Base-by-base conservation (phyloP, 2,797 vertebrate species). In the Todus mexicanus region DNA sequence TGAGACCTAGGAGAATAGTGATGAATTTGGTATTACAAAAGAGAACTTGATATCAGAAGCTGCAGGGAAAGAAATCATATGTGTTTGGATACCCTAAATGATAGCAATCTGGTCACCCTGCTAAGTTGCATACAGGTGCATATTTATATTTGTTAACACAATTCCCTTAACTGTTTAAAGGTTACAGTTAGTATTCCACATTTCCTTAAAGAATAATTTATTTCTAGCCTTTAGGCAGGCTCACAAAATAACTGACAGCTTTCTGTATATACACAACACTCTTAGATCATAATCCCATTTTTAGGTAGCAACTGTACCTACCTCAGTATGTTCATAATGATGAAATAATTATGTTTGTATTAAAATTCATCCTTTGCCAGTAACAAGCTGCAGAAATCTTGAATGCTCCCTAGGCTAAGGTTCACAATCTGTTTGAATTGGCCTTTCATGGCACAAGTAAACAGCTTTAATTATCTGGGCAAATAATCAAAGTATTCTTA, bases 391-490 rank as follows among this genome's bases (percentile, higher is more conserved):
- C 59, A 93, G 79, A 92, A 77, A 86, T 84, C 76, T 84, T 93
- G 73, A 92, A 70, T 86, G 63, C 33, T 95, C 93, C 92, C 89
- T 73, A 78, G 92, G 70, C 90, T 96, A 91, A 95, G 84, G 81
- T 91, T 95, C 95, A 87, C 76, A 96, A 64, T 93, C 92, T 96
- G 82, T 93, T 96, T 95, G 92, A 93, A 93, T 79, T 95, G 82
- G 79, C 22, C 89, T 94, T 95, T 92, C 82, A 81, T 78, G 76
- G 84, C 70, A 68, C 84, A 84, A 88, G 70, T 84, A 96, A 96
- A 93, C 87, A 92, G 73, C 73, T 92, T 92, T 95, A 95, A 96
- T 96, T 95, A 91, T 76, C 82, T 87, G 40, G 43, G 70, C 47
- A 96, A 95, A 91, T 95, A 96, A 87, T 89, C 80, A 90, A 85